These are phyloP conservation scores for Pseudolaguvia tuberculata DNA, from an alignment of 2,113 vertebrate species.

Conservation along the genomic window DNA sequence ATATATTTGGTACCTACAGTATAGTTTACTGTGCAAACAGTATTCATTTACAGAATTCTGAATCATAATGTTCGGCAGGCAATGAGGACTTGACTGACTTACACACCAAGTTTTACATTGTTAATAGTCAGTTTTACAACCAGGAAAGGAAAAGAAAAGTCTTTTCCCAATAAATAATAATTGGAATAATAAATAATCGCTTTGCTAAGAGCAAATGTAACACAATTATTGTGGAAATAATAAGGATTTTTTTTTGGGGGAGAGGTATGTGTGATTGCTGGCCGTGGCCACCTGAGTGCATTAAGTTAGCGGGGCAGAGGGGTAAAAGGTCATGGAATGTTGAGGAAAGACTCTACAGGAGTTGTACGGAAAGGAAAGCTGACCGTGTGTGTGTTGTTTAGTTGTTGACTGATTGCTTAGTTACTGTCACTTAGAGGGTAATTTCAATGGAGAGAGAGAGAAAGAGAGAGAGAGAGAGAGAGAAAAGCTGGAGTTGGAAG, in stretches of 20 bases:
- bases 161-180: conserved; percentile 65
- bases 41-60: conserved; percentile 58
- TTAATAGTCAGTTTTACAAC: conserved; percentile 47
- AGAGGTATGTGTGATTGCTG: conserved; percentile 63
- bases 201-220: conserved; percentile 69
- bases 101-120: conserved; percentile 47
- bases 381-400: conserved; percentile 16
- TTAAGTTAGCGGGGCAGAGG: conserved; percentile 63
- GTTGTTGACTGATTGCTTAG: conserved; percentile 25
- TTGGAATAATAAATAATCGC: conserved; percentile 53
- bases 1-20: conserved; percentile 51
- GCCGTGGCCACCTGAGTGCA: conserved; percentile 84
- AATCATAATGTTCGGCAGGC: conserved; percentile 62
- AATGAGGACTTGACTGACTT: conserved; percentile 46
- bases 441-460: conserved; percentile 34
- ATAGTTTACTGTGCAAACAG: conserved; percentile 55
- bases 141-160: conserved; percentile 45
- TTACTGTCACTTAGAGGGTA: conserved; percentile 27
- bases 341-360: conserved; percentile 18
- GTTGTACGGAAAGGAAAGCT: background rate
- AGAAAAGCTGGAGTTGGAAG: conserved; percentile 7
- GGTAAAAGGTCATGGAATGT: conserved; percentile 62
- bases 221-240: conserved; percentile 63
- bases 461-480: conserved; percentile 21
- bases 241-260: conserved; percentile 51